Percentiles rank a stretch among this genome's conserved stretches.
phyloP scores from a whole-genome alignment of 2,113 vertebrate species.

The Guaruba guarouba region DNA sequence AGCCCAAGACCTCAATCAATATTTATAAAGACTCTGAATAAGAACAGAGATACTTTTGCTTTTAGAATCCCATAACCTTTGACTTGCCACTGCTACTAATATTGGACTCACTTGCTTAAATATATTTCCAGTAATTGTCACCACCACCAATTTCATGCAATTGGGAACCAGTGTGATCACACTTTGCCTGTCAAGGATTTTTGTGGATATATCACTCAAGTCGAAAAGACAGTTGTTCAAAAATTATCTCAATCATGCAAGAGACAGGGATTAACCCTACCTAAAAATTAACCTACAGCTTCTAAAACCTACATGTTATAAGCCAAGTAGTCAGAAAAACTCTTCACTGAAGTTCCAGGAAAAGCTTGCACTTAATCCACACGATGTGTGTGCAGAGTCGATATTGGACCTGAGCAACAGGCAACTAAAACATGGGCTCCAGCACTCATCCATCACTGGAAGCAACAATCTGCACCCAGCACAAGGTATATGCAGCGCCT shows the following conservation, averaged over 20 bases:
- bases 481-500: neutral
- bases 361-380: neutral
- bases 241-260: neutral
- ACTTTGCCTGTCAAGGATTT: neutral
- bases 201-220: neutral
- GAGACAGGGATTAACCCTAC: neutral
- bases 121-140: neutral
- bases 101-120: neutral
- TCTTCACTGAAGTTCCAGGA: neutral
- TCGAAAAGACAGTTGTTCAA: neutral
- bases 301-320: neutral
- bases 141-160: neutral
- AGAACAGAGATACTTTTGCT: neutral
- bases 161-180: neutral
- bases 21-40: neutral
- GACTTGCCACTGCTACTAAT: neutral
- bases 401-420: neutral
- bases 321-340: neutral
- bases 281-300: neutral
- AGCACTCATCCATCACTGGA: accelerated
- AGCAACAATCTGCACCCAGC: neutral
- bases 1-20: neutral
- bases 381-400: neutral
- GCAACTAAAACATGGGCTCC: neutral
- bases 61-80: neutral